phyloP scores from a whole-genome alignment of 2,888 invertebrate species.

The Matsumyia berberina region DNA sequence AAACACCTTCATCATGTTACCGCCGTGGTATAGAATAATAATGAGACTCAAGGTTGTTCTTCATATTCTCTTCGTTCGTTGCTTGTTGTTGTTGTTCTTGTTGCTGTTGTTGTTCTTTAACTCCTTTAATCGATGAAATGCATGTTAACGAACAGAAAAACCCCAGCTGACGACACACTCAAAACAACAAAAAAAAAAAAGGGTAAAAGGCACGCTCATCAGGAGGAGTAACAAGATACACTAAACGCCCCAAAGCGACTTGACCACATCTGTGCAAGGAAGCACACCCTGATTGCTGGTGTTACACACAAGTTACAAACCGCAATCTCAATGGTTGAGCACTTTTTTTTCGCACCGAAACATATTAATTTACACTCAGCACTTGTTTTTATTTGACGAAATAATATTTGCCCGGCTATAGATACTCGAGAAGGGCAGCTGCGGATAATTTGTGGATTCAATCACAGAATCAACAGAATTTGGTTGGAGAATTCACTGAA shows the following conservation, averaged over 20 bases:
- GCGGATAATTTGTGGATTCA: background rate
- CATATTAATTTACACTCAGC: conserved; percentile 55
- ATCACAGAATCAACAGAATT: background rate
- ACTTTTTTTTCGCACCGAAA: conserved; percentile 45
- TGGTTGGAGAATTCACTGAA: conserved; percentile 1
- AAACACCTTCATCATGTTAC: conserved; percentile 67
- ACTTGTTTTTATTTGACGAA: conserved; percentile 24
- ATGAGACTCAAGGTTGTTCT: conserved; percentile 72
- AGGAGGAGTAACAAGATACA: conserved; percentile 64
- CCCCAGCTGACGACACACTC: conserved; percentile 51
- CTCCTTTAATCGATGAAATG: conserved; percentile 62
- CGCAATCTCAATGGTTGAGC: conserved; percentile 42
- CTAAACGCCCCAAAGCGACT: conserved; percentile 70
- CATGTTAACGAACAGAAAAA: conserved; percentile 47
- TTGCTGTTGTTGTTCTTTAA: conserved; percentile 28
- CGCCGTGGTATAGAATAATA: conserved; percentile 58
- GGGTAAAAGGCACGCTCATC: conserved; percentile 21
- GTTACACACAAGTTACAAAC: conserved; percentile 44
- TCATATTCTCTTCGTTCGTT: too few relatives aligned
- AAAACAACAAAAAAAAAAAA: too few relatives aligned
- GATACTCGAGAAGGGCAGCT: background rate
- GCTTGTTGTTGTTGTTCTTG: conserved; percentile 18
- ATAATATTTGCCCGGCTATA: conserved; percentile 3
- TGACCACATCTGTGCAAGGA: conserved; percentile 64
- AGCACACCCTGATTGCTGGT: conserved; percentile 21